phyloP scores from a whole-genome alignment of 2,113 vertebrate genomes.

The Lampris incognitus region DNA sequence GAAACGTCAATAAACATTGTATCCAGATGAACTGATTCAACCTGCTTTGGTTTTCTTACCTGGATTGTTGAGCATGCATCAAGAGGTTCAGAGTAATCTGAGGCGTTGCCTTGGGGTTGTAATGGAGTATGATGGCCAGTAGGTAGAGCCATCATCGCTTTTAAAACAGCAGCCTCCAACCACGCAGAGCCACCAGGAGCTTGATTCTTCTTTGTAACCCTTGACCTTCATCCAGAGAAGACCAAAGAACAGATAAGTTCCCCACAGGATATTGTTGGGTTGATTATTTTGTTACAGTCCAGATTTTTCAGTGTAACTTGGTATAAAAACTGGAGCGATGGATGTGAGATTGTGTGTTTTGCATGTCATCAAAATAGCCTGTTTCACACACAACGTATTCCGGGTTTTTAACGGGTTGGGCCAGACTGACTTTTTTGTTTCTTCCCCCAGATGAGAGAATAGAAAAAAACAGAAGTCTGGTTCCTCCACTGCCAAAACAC shows the following conservation, averaged over 20 bases:
- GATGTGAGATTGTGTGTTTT: no score
- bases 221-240: no score
- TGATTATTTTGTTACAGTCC: background rate
- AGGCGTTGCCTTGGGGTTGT: constrained; percentile 1
- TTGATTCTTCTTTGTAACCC: background rate
- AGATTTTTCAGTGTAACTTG: no score
- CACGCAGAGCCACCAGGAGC: no score
- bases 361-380: no score
- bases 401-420: background rate
- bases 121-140: constrained; percentile 22
- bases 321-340: no score
- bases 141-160: constrained; percentile 43
- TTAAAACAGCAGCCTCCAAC: background rate
- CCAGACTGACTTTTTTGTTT: background rate
- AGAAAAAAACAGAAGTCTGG: constrained; percentile 55
- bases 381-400: background rate
- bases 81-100: background rate
- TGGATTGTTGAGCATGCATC: background rate
- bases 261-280: background rate
- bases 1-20: no score
- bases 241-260: no score
- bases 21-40: no score
- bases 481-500: constrained; percentile 67
- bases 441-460: constrained; percentile 46
- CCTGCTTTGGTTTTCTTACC: background rate